Evolutionary conservation across 2,888 invertebrate species (phyloP), one percentile per base, ranked within the genome.

Genomic region (Halictus ligatus): DNA sequence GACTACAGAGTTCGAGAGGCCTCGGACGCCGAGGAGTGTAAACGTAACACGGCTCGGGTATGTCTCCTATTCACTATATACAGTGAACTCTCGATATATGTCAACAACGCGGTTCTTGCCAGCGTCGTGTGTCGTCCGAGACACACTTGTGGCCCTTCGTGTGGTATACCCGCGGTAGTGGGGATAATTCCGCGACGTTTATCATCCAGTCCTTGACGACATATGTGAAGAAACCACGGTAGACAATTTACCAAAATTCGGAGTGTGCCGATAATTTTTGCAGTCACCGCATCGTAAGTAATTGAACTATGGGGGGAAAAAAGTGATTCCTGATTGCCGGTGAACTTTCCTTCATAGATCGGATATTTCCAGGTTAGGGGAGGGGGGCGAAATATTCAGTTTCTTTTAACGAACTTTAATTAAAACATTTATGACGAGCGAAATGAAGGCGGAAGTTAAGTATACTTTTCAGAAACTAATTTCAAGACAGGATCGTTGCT

Each of bases 351-450:
- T 21, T 25, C 25, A 12, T 48, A 10, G 43, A 58, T 58, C 76
- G 13, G 35, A 29, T 29, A 74, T 40, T 75, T 67, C 18, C 15
- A 50, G 18, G 35, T 4, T 35, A 2, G 25, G 8, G 10, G 29
- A 40, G 2, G 35, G 35, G 0, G 43, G 50, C 29, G 58, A 74
- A 74, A 71, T 78, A 75, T 78, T 75, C 46, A 54, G 25, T 80
- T 60, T 74, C 48, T 54, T 29, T 73, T 40, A 77, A 74, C 75
- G 64, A 82, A 82, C 58, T 77, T 84, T 84, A 84, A 84, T 84
- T 82, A 82, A 82, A 78, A 69, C 48, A 58, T 54, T 80, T 76
- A 48, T 48, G 54, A 35, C 13, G 15, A 18, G 54, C 29, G 78
- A 74, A 58, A 75, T 8, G 72, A 67, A 48, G 43, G 60, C n/a